Evolutionary conservation across 2,888 invertebrate species (phyloP), one percentile per base, ranked within the genome.

Genomic region (Himalopsyche tibetana): DNA sequence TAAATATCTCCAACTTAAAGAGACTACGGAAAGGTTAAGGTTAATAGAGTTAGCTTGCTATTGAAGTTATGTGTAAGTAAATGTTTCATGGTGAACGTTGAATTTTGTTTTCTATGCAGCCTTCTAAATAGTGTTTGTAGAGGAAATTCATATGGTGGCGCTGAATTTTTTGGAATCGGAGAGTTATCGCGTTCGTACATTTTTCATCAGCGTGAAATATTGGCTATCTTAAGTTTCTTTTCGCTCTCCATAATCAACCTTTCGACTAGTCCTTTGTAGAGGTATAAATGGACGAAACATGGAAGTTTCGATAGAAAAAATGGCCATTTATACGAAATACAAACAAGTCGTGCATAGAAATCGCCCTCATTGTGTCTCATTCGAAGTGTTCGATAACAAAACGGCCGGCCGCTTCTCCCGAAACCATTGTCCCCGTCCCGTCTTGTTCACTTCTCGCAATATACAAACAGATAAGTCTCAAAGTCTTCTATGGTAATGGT

Each of bases 361-460:
- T 63, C 63, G 63, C 63, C 63, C 19, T 63, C 63, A 63, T 63
- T 63, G 63, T 63, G 63, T 19, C 63, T 63, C 63, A n/a, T 63
- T 8, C 63, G 63, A 63, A 63, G 63, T 63, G 63, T 63, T 63
- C 63, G 28, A 63, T 63, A 63, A 63, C 63, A 63, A 63, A 63
- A 63, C 28, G 63, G 63, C 63, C 63, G 28, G 63, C 63, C 63
- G 28, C 63, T 63, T 63, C 63, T 63, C 19, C 11, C 63, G 63
- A 63, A 63, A 6, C 63, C 63, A 63, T 63, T 63, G 63, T 63
- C 63, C 63, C 63, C n/a, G 63, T 63, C 19, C 63, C n/a, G 63
- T 63, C 63, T 63, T 63, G 63, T 63, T 63, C 63, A 63, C 63
- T 63, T 63, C 63, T 63, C 63, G 28, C 63, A 63, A 63, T 63